Percentiles rank a stretch among this genome's conserved stretches.
Evolutionary conservation across 2,797 vertebrate genomes (phyloP).

Genomic region (Stomatorhinus walkeri): DNA sequence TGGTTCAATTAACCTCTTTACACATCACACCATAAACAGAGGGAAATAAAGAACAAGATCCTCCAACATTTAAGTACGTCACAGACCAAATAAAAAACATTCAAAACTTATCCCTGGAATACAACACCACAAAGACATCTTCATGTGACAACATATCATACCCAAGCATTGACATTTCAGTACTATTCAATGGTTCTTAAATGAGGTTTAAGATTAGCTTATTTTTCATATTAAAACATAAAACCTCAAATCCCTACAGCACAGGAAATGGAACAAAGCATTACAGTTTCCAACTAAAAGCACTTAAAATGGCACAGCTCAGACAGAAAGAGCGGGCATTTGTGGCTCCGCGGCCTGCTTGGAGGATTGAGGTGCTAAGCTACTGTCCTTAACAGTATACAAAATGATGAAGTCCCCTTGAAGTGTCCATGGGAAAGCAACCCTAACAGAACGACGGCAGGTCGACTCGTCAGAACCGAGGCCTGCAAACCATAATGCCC

Average conservation of each 20-base stretch:
- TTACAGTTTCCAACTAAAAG: not conserved
- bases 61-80: not conserved
- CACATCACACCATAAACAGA: slow-evolving; percentile 26
- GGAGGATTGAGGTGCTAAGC: not conserved
- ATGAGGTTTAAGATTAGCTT: not conserved
- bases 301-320: not conserved
- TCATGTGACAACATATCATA: not conserved
- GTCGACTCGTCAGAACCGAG: not conserved
- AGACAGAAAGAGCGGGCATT: not conserved
- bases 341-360: not conserved
- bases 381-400: not conserved
- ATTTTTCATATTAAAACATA: not conserved
- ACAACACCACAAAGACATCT: not conserved
- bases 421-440: not conserved
- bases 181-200: not conserved
- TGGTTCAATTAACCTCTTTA: slow-evolving; percentile 39
- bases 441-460: not conserved
- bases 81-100: not conserved
- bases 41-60: not conserved
- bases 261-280: not conserved
- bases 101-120: not conserved
- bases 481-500: not conserved
- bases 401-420: not conserved
- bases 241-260: not conserved
- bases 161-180: not conserved